Conservation (phyloP, 2,797 vertebrate species). For the Chelon labrosus region DNA sequence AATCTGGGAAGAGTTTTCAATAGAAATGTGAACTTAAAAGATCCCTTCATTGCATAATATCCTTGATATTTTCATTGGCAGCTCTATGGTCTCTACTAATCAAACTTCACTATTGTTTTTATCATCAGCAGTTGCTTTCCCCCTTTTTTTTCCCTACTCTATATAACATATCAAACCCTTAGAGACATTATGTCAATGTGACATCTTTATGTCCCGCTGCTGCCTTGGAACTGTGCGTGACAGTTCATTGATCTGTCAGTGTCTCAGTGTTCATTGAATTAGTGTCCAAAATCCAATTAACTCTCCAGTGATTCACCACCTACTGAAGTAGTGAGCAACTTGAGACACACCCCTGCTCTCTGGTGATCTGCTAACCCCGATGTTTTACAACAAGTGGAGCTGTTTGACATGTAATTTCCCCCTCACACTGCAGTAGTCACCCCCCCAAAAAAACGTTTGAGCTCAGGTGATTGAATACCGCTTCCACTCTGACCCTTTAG, state of each 20-base stretch:
- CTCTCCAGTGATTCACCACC: constrained; percentile 48
- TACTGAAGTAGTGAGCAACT: constrained; percentile 51
- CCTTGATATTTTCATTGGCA: not conserved
- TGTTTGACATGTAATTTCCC: constrained; percentile 61
- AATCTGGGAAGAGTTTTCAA: not conserved
- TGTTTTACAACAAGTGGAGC: constrained; percentile 61
- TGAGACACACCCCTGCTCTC: constrained; percentile 38
- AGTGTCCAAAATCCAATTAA: constrained; percentile 56
- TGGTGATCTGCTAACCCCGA: constrained; percentile 57
- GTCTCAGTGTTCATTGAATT: constrained; percentile 53
- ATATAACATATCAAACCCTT: not conserved
- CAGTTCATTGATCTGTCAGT: constrained; percentile 60
- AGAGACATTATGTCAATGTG: constrained; percentile 37
- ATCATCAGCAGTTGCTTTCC: not conserved
- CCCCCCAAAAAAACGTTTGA: constrained; percentile 27
- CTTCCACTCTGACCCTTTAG: constrained; percentile 30
- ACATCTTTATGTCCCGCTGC: constrained; percentile 37
- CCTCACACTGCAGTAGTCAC: constrained; percentile 26
- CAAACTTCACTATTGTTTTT: constrained; percentile 11
- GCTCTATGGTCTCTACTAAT: not conserved
- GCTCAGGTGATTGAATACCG: constrained; percentile 39
- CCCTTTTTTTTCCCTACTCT: not conserved
- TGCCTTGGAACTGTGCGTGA: constrained; percentile 35
- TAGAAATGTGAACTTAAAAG: not conserved
- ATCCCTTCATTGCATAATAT: not conserved